phyloP scores from a whole-genome alignment of 2,888 invertebrate genomes.

The Nemotelus pantherinus region DNA sequence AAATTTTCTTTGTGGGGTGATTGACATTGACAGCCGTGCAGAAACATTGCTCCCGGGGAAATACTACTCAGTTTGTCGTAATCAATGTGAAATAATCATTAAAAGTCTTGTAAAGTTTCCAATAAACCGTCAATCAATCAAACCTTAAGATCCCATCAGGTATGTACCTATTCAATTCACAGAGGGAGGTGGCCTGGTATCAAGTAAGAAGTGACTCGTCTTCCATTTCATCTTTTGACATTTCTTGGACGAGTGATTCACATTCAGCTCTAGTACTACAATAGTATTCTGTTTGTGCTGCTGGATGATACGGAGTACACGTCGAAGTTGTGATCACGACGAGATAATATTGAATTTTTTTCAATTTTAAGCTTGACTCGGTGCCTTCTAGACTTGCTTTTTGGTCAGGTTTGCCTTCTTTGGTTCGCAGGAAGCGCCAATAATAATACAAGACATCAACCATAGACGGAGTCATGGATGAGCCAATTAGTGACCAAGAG shows the following conservation, averaged over 20 bases:
- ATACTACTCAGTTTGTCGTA: slow-evolving; percentile 28
- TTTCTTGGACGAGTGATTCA: slow-evolving; percentile 46
- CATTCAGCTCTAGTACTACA: slow-evolving; percentile 45
- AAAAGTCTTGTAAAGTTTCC: background rate
- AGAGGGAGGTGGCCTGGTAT: slow-evolving; percentile 19
- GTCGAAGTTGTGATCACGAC: slow-evolving; percentile 32
- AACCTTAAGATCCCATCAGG: background rate
- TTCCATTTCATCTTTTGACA: slow-evolving; percentile 27
- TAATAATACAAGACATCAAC: background rate
- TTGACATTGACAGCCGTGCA: slow-evolving; percentile 53
- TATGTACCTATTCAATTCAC: background rate
- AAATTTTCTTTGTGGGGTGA: slow-evolving; percentile 48
- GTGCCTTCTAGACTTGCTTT: slow-evolving; percentile 5
- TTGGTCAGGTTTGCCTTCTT: slow-evolving; percentile 18
- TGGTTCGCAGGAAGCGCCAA: slow-evolving; percentile 19
- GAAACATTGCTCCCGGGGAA: slow-evolving; percentile 44
- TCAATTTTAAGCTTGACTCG: background rate
- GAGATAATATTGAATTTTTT: background rate
- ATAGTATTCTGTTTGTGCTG: background rate
- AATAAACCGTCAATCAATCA: too few species aligned
- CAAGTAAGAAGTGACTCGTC: slow-evolving; percentile 19
- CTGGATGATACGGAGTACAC: slow-evolving; percentile 17
- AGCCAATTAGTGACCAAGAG: slow-evolving; percentile 82
- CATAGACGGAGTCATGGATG: slow-evolving; percentile 35
- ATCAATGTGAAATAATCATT: slow-evolving; percentile 11